Percentiles rank a stretch among this genome's conserved stretches.
phyloP scores from a whole-genome alignment of 2,797 vertebrate genomes.

The Sphenodon punctatus region DNA sequence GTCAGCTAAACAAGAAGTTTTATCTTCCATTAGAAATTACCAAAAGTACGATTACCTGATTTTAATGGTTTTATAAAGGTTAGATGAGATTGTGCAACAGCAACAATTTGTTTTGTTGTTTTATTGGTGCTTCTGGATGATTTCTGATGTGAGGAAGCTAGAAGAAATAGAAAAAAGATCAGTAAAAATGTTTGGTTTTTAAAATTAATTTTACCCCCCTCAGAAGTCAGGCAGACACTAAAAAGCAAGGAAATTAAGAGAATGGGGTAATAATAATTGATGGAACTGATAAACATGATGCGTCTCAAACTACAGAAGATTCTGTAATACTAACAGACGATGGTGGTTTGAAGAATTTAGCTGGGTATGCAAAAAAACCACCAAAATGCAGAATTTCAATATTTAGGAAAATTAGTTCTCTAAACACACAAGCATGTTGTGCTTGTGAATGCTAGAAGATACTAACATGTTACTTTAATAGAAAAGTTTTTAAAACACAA shows the following conservation, averaged over 20 bases:
- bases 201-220: too few relatives aligned
- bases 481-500: not conserved
- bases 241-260: not conserved
- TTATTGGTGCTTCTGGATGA: constrained; percentile 66
- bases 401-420: not conserved
- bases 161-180: constrained; percentile 13
- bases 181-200: not conserved
- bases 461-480: not conserved
- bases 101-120: constrained; percentile 73
- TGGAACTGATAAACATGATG: too few relatives aligned
- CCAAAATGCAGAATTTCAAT: not conserved
- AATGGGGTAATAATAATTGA: too few relatives aligned
- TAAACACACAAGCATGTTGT: not conserved
- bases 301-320: not conserved
- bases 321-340: not conserved
- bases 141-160: constrained; percentile 64
- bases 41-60: constrained; percentile 76
- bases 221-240: accelerated
- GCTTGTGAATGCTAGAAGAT: not conserved
- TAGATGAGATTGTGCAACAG: constrained; percentile 87
- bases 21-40: not conserved
- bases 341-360: not conserved
- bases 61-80: constrained; percentile 85
- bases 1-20: not conserved
- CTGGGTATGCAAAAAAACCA: not conserved